Base-by-base conservation (phyloP, 2,113 vertebrate genomes). In the Sylvilagus bachmani region DNA sequence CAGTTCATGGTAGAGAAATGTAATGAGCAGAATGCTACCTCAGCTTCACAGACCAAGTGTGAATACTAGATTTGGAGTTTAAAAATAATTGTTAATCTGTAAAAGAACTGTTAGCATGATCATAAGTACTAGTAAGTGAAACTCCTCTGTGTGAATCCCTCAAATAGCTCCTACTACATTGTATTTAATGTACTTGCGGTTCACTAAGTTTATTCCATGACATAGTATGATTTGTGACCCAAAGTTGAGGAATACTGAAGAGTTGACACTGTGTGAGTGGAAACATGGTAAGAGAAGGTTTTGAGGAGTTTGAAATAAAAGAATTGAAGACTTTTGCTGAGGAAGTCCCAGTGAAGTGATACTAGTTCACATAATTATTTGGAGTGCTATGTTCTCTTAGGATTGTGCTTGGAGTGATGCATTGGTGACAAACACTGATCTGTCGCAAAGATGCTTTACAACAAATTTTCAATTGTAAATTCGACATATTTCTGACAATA, bases 161-260 rank as follows among this genome's bases (percentile, higher is more conserved):
- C n/a, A 74, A 61, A 31, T 75, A 71, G 25, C 77, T 81, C 61
- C 38, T 53, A 29, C 82, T 53, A 11, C 67, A 5, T 62, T 90
- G 27, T 73, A 14, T 67, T 85, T 93, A 16, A 55, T 31, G 93
- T 69, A 79, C 11, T 67, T 93, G 55, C 78, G 82, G 22, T 27
- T 17, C 36, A n/a, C 61, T 67, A 29, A 61, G 53, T 75, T 10
- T 2, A 79, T 67, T 51, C 84, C n/a, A 55, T 74, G 58, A n/a
- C 25, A 14, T 19, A 49, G 22, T 27, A 51, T 82, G 62, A 79
- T 80, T 85, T 84, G 27, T 91, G 73, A 85, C 38, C 6, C 25
- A 25, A 93, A 27, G 79, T 78, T 87, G 36, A 79, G 33, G 87
- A 95, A 75, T 21, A 22, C 21, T 61, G 77, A 86, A 27, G 22